A percentile compares a stretch with the other conserved stretches of the same genome.
These are phyloP conservation scores for Lerema accius DNA, from an alignment of 1,140 invertebrate species.

Conservation along the genomic window DNA sequence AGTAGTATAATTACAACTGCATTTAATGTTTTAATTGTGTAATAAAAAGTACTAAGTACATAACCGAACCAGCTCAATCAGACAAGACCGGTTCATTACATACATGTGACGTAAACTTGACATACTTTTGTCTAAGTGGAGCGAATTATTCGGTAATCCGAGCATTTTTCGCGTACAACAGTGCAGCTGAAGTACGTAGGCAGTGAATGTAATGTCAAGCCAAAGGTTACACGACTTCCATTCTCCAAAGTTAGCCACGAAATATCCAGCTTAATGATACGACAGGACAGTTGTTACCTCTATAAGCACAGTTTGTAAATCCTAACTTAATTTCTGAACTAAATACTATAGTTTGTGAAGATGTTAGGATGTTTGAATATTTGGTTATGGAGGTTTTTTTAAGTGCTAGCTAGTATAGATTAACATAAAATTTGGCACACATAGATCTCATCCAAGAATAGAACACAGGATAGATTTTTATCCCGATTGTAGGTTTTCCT, in stretches of 20 bases:
- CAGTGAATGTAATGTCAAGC: constrained; percentile 54
- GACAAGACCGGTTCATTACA: constrained; percentile 2
- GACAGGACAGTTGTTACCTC: not conserved
- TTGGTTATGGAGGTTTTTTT: no score
- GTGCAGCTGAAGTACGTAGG: constrained; percentile 7
- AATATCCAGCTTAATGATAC: constrained; percentile 21
- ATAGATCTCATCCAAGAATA: no score
- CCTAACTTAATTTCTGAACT: no score
- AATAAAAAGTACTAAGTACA: not conserved
- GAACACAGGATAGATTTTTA: no score
- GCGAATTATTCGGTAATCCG: constrained; percentile 9
- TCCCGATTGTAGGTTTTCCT: no score
- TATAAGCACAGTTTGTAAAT: not conserved
- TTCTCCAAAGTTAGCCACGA: constrained; percentile 34
- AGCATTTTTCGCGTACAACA: not conserved
- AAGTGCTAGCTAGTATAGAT: no score
- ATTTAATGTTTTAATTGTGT: no score
- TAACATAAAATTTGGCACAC: no score
- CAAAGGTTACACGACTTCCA: constrained; percentile 51
- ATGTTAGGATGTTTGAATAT: no score
- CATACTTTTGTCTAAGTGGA: constrained; percentile 4
- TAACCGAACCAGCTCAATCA: not conserved
- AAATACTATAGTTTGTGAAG: no score
- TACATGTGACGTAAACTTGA: constrained; percentile 20
- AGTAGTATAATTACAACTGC: no score